phyloP scores from a whole-genome alignment of 2,797 vertebrate genomes.

The Spinus pinus region DNA sequence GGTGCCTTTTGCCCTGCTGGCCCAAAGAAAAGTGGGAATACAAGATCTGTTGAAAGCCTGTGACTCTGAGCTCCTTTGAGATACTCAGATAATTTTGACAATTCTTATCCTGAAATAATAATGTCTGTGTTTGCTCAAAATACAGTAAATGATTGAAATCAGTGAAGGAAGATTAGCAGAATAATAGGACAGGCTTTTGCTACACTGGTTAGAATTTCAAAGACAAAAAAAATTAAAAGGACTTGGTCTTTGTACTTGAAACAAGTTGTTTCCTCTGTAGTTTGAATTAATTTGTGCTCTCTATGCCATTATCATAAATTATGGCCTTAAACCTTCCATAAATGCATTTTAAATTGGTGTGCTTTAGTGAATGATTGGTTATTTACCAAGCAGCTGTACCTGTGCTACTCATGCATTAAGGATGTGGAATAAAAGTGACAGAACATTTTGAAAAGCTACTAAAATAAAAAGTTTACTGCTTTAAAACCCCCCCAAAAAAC shows the following conservation, averaged over 20 bases:
- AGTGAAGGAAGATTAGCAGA: not conserved
- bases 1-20: not conserved
- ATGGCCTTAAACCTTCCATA: conserved; percentile 67
- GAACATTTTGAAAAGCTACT: conserved; percentile 22
- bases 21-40: not conserved
- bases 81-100: not conserved
- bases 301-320: conserved; percentile 71
- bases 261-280: conserved; percentile 43
- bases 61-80: not conserved
- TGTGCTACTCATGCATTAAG: conserved; percentile 47
- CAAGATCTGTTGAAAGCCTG: not conserved
- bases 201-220: conserved; percentile 24
- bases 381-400: conserved; percentile 70
- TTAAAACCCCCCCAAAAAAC: not conserved
- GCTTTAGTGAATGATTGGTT: conserved; percentile 72
- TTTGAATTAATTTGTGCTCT: conserved; percentile 74
- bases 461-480: conserved; percentile 1
- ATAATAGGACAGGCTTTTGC: not conserved
- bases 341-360: conserved; percentile 72
- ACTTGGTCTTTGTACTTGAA: conserved; percentile 53
- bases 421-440: conserved; percentile 37
- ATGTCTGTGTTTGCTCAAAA: not conserved
- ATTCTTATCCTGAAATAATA: not conserved
- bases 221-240: not conserved
- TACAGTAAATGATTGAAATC: not conserved